phyloP scores from a whole-genome alignment of 2,113 vertebrate genomes.

The Chaetorhynchus papuensis region DNA sequence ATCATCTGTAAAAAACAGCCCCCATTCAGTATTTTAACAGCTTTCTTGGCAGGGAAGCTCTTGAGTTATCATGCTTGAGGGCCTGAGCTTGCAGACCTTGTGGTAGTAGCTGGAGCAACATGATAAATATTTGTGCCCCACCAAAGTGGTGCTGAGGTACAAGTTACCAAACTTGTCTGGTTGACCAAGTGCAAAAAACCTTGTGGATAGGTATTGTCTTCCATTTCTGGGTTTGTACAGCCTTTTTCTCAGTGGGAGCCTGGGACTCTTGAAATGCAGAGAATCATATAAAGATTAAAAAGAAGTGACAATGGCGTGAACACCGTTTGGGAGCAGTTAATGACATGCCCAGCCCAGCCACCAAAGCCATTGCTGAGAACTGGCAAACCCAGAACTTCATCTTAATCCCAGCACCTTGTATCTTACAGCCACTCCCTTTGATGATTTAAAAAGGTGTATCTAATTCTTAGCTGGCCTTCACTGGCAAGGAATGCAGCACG shows the following conservation, averaged over 20 bases:
- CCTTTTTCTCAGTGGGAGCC: neutral
- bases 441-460: constrained; percentile 34
- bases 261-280: neutral
- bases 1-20: neutral
- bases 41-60: neutral
- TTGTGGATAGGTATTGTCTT: neutral
- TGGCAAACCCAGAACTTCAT: constrained; percentile 45
- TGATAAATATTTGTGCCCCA: neutral
- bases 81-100: neutral
- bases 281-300: neutral
- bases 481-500: constrained; percentile 18
- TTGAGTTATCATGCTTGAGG: neutral
- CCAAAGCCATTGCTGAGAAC: constrained; percentile 21
- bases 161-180: neutral
- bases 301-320: neutral
- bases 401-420: constrained; percentile 23
- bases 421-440: constrained; percentile 23
- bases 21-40: neutral
- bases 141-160: neutral
- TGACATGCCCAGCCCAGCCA: neutral
- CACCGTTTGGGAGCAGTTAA: neutral
- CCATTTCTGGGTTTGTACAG: neutral
- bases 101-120: neutral
- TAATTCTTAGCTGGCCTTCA: constrained; percentile 18
- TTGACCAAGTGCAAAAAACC: neutral